These are phyloP conservation scores for Toxostoma redivivum DNA, from an alignment of 2,113 vertebrate genomes.

Conservation along the genomic window DNA sequence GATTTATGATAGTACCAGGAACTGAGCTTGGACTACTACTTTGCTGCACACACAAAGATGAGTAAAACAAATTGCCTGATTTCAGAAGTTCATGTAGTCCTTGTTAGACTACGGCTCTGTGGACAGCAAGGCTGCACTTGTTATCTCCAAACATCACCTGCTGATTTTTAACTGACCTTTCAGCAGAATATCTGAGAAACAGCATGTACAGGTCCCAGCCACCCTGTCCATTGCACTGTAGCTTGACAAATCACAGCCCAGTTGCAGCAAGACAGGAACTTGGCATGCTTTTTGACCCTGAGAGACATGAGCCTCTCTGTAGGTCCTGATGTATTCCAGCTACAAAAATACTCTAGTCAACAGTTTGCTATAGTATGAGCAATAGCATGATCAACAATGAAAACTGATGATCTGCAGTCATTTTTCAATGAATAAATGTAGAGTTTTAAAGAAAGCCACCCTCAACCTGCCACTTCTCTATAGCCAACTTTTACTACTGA, in stretches of 20 bases:
- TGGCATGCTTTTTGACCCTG: background rate
- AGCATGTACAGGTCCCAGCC: background rate
- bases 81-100: background rate
- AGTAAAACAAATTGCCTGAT: background rate
- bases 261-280: background rate
- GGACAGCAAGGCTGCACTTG: background rate
- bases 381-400: background rate
- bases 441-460: background rate
- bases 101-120: background rate
- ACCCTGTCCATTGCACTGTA: background rate
- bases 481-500: background rate
- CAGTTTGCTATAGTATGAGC: background rate
- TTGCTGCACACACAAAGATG: background rate
- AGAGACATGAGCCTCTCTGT: rapidly evolving
- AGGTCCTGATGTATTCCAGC: background rate
- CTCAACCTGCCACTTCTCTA: background rate
- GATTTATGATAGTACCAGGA: background rate
- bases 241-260: constrained; percentile 10
- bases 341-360: background rate
- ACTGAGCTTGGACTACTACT: background rate
- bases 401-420: background rate
- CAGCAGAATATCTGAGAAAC: background rate
- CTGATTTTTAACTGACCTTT: background rate
- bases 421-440: background rate
- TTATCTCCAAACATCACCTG: background rate